Percentiles rank a stretch among this genome's conserved stretches.
These are phyloP conservation scores for Acutogordius australiensis DNA, from an alignment of 2,888 invertebrate genomes.

Conservation along the genomic window DNA sequence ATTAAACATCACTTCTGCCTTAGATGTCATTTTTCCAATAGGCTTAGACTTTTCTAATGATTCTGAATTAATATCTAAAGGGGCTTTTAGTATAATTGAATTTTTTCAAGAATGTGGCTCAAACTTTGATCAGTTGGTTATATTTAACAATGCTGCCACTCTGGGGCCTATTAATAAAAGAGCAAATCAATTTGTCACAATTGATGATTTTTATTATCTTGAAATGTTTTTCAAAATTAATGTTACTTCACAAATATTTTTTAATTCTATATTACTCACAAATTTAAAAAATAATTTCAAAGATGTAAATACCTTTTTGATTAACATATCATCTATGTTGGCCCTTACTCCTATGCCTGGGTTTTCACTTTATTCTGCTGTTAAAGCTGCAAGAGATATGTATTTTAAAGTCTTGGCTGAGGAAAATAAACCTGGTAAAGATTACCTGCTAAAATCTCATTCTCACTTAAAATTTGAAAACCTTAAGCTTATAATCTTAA, in stretches of 20 bases:
- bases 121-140: neutral
- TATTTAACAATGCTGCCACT: conserved; percentile 6
- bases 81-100: too few relatives aligned
- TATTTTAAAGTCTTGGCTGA: conserved; percentile 9
- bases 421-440: neutral
- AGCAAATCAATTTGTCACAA: neutral
- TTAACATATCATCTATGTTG: conserved; percentile 2
- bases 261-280: neutral
- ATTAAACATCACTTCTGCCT: too few relatives aligned
- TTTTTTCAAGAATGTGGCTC: too few relatives aligned
- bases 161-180: neutral
- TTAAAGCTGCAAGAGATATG: neutral
- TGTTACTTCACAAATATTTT: neutral
- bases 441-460: too few relatives aligned
- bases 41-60: too few relatives aligned
- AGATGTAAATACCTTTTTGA: too few relatives aligned
- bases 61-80: too few relatives aligned
- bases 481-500: neutral
- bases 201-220: neutral
- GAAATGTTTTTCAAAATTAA: neutral
- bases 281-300: neutral
- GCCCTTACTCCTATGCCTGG: neutral
- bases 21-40: too few relatives aligned
- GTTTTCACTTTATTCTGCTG: neutral
- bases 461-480: too few relatives aligned